Conservation (phyloP, 2,888 invertebrate species). For the Rhamphomyia laevipes region DNA sequence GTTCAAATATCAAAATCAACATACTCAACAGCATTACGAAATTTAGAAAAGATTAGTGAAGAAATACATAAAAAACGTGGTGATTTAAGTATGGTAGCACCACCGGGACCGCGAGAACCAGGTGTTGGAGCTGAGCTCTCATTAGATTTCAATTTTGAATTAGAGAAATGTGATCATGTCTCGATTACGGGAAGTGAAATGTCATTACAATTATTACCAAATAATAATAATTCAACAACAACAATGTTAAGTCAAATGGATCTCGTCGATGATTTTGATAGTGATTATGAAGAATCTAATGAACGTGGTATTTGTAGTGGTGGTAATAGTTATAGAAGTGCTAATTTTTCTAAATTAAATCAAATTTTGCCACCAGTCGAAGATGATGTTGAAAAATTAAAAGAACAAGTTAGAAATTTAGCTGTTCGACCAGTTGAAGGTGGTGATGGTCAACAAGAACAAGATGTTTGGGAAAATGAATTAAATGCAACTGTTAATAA, state of each 20-base stretch:
- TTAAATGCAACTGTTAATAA: constrained; percentile 67
- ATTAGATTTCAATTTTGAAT: constrained; percentile 43
- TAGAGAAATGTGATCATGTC: constrained; percentile 43
- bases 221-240: constrained; percentile 22
- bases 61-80: constrained; percentile 59
- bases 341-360: too few species aligned
- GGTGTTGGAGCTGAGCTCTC: constrained; percentile 62
- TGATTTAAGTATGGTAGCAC: constrained; percentile 21
- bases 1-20: constrained; percentile 60
- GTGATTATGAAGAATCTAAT: constrained; percentile 21
- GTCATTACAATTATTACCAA: constrained; percentile 24
- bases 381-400: constrained; percentile 51
- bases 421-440: constrained; percentile 64
- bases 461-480: constrained; percentile 59
- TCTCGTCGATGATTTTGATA: constrained; percentile 16
- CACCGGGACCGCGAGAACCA: constrained; percentile 45
- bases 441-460: constrained; percentile 51
- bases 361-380: constrained; percentile 36
- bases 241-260: constrained; percentile 11
- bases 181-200: constrained; percentile 41
- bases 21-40: constrained; percentile 70
- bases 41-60: constrained; percentile 82
- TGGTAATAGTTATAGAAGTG: constrained; percentile 14
- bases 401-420: constrained; percentile 57
- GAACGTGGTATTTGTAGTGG: constrained; percentile 17